phyloP scores from a whole-genome alignment of 2,888 invertebrate species.

The Monochamus alternatus region DNA sequence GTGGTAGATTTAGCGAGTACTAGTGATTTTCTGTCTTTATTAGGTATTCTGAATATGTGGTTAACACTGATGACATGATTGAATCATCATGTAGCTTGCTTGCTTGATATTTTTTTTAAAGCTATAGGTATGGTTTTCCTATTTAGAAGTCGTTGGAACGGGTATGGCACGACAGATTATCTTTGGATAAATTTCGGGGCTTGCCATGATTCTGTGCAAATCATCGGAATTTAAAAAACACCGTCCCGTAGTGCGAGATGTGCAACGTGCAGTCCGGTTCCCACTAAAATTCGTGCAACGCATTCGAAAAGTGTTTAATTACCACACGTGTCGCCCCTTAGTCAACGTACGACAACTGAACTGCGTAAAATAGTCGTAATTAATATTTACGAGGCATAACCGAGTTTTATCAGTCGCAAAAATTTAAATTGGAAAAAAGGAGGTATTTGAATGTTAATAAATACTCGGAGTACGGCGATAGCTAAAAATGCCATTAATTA shows the following conservation, averaged over 20 bases:
- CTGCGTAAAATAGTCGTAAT: slow-evolving; percentile 29
- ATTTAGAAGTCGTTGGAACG: no score
- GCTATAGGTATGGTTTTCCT: no score
- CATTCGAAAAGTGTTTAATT: slow-evolving; percentile 31
- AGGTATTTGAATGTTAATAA: slow-evolving; percentile 12
- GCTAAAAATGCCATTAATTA: not conserved
- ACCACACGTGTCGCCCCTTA: slow-evolving; percentile 19
- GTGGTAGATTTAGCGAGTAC: no score
- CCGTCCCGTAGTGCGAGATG: not conserved
- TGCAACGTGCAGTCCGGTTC: not conserved
- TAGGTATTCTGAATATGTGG: no score
- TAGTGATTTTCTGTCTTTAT: no score
- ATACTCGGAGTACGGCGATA: not conserved
- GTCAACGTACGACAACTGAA: slow-evolving; percentile 24
- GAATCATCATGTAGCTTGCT: no score
- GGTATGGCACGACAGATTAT: no score
- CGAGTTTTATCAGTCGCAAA: slow-evolving; percentile 24
- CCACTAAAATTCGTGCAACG: slow-evolving; percentile 25
- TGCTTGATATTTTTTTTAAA: no score
- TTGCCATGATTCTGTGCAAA: not conserved
- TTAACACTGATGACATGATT: no score
- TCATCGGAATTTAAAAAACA: not conserved
- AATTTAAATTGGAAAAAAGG: slow-evolving; percentile 30
- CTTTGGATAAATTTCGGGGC: not conserved
- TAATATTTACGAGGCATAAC: slow-evolving; percentile 30